Base-by-base conservation (phyloP, 2,797 vertebrate genomes). In the Enteromius treurensis region DNA sequence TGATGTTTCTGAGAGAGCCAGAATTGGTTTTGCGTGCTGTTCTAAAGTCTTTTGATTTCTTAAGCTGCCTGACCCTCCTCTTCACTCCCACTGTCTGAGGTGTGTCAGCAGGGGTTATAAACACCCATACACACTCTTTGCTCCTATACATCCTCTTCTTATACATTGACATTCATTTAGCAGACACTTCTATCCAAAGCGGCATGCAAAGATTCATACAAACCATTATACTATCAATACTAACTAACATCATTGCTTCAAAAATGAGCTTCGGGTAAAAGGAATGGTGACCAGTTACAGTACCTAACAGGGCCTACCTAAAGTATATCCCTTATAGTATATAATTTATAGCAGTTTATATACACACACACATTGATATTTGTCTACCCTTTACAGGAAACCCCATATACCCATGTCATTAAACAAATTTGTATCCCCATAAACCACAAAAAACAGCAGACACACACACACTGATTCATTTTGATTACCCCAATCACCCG, bases 41-140 rank as follows among this genome's bases (percentile, higher is more conserved):
- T 13, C 9, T 26, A 29, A 83, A 58, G 37, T 64, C 21, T 76
- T 65, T 21, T 37, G 19, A 47, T 78, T 51, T 11, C 71, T 80
- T 5, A 34, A 68, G 74, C 73, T 29, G 21, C 42, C 21, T 55
- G 77, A 79, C 64, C 77, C 81, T 74, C 81, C 85, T 84, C 69
- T 76, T 21, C 62, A 84, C 69, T 81, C 83, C 78, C 74, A 67
- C 83, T 88, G 85, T 86, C 82, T 86, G 82, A 23, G 64, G 37
- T 26, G 19, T 49, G 73, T 77, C 60, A 68, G 76, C 53, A 75
- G 80, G 65, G 42, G 65, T 71, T 77, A 69, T n/a, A 65, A 9
- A 71, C 75, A 51, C 58, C 29, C 74, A 45, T 40, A 47, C 45
- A 47, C 45, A 15, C 45, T 17, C 17, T 29, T 62, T 47, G 37